These are phyloP conservation scores for Drosophila ercepeae DNA, from an alignment of 1,140 invertebrate genomes.

Conservation along the genomic window DNA sequence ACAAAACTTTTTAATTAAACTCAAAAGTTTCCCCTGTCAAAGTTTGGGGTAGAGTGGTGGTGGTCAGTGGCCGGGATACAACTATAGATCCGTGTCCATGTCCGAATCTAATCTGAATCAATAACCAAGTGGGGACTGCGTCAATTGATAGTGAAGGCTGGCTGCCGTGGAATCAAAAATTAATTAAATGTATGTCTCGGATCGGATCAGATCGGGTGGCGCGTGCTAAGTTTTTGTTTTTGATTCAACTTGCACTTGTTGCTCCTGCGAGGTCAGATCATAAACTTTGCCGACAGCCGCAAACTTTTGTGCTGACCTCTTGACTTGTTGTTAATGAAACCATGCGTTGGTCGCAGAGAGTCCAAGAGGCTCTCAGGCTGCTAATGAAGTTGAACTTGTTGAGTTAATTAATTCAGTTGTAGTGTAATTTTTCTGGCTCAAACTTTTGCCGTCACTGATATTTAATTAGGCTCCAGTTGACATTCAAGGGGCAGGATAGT, in stretches of 20 bases:
- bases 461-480: constrained; percentile 70
- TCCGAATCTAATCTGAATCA: constrained; percentile 52
- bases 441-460: constrained; percentile 21
- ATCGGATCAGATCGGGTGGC: constrained; percentile 28
- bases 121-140: constrained; percentile 30
- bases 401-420: constrained; percentile 68
- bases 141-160: constrained; percentile 23
- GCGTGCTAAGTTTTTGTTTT: constrained; percentile 35
- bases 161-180: constrained; percentile 32
- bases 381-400: constrained; percentile 67
- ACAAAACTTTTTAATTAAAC: constrained; percentile 69
- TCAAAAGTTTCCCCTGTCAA: constrained; percentile 24
- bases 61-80: constrained; percentile 3
- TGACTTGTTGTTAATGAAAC: constrained; percentile 30
- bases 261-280: constrained; percentile 28
- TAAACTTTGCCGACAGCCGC: constrained; percentile 38
- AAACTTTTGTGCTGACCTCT: constrained; percentile 34
- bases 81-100: background rate
- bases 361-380: constrained; percentile 13
- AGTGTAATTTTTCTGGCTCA: constrained; percentile 48
- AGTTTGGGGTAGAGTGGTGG: constrained; percentile 25
- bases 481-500: constrained; percentile 22
- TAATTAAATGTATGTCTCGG: constrained; percentile 50
- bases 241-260: constrained; percentile 13
- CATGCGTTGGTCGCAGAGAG: background rate